Base-by-base conservation (phyloP, 2,888 invertebrate genomes). In the Isotomurus palustris region DNA sequence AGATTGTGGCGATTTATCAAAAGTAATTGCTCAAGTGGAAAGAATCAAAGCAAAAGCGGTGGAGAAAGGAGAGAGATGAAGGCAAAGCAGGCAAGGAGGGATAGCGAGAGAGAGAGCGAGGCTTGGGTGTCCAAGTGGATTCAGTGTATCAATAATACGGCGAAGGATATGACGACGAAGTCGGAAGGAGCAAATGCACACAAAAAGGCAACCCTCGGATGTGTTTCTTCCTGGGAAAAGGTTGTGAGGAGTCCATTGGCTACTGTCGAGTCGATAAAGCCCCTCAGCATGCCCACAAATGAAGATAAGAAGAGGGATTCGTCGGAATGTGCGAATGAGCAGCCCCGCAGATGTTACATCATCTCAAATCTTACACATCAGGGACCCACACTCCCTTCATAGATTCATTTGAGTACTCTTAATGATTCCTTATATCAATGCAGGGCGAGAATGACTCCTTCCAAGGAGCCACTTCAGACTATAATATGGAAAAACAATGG, bases 401-500 rank as follows among this genome's bases (percentile, higher is more conserved):
- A 61, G 70, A 71, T 71, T 71, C 71, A 71, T 71, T 71, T 71
- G 68, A 70, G 69, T 66, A 67, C 69, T 70, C 67, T 71, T 71
- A 71, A 71, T 71, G 69, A 71, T 69, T 64, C 61, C 53, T 60
- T 64, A 61, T 68, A 69, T 63, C 66, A 66, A 62, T 47, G 45
- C 58, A 59, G 47, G 38, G 48, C 43, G 55, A 51, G 51, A 36
- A 47, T 47, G 27, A 47, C 47, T 38, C 10, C n/a, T n/a, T 36
- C 38, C 36, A 54, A 59, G 55, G 47, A 68, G 58, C 59, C 67
- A 69, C 69, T 70, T 69, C 69, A 66, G 67, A 60, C 60, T 64
- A 64, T 65, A 69, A 68, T 67, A 69, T 66, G 65, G 69, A 68
- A 67, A 67, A 69, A 68, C 64, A 69, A 71, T 69, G 68, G 71